Evolutionary conservation across 2,888 invertebrate species (phyloP), one percentile per base, ranked within the genome.

Genomic region (Synanthedon tipuliformis): DNA sequence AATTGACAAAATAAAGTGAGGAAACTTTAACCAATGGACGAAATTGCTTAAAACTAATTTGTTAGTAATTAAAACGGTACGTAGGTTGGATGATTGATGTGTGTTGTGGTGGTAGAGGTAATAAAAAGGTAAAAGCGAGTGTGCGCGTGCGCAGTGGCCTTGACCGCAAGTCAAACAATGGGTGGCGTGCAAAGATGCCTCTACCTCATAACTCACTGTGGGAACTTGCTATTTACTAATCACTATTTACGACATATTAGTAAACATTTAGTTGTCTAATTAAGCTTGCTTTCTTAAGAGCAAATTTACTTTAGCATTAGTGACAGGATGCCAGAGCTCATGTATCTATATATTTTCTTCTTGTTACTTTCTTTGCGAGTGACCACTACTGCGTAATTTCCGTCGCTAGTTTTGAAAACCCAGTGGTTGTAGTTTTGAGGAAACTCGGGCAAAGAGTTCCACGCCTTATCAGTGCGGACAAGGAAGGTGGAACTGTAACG

Each of bases 161-260:
- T 78, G 78, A 78, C 76, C 77, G 70, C 61, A 52, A 56, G 7
- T 45, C 41, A 52, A 70, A 78, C 78, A 78, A 78, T 78, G 59
- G 69, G 57, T 65, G 63, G 64, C 68, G 68, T 69, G 68, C 53
- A 64, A 62, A 60, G 60, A 69, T 57, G 64, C 58, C 54, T 50
- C 51, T 55, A 55, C 55, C 61, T 63, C 66, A 65, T 67, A 65
- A 57, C 59, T 63, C 62, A 62, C 66, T 70, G 75, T 77, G 76
- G 67, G 76, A 79, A 73, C 63, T 62, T 61, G 57, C 61, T 66
- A 62, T 63, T 66, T 65, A 59, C 63, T 57, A 50, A 54, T 66
- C 63, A 54, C 53, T 67, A 71, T 73, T 69, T 66, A 61, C 69
- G 63, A 69, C 71, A 55, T 57, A 57, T 58, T 60, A 57, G 51